Evolutionary conservation across 2,113 vertebrate species (phyloP).

Genomic region (Rhizomys pruinosus): DNA sequence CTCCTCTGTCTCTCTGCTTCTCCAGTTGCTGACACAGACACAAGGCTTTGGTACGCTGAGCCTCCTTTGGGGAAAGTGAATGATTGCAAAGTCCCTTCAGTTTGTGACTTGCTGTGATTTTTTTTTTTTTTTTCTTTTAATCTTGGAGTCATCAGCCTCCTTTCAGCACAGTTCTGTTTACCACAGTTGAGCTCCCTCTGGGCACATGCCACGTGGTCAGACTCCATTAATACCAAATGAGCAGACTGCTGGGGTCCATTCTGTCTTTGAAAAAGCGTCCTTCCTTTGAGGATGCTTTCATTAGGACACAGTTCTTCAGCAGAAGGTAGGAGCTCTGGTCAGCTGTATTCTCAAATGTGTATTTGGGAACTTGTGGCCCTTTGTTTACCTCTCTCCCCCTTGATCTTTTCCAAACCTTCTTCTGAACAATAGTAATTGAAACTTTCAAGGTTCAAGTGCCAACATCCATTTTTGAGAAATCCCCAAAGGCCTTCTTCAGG

Average conservation of each 20-base stretch:
- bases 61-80: not conserved
- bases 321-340: not conserved
- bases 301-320: not conserved
- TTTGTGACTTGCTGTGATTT: not conserved
- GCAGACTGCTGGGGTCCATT: not conserved
- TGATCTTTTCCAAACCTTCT: not conserved
- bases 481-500: not conserved
- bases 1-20: not conserved
- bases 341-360: not conserved
- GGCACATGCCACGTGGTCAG: not conserved
- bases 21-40: no score
- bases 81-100: not conserved
- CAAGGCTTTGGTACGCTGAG: not conserved
- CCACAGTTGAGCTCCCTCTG: not conserved
- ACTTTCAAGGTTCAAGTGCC: not conserved
- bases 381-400: not conserved
- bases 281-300: not conserved
- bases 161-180: not conserved
- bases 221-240: not conserved
- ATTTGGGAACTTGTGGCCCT: not conserved
- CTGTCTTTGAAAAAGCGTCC: not conserved
- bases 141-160: not conserved
- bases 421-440: not conserved
- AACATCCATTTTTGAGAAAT: not conserved
- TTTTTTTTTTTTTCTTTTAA: not conserved